A percentile compares a stretch with the other conserved stretches of the same genome.
Evolutionary conservation across 2,113 vertebrate species (phyloP).

Genomic region (Urocolius indicus): DNA sequence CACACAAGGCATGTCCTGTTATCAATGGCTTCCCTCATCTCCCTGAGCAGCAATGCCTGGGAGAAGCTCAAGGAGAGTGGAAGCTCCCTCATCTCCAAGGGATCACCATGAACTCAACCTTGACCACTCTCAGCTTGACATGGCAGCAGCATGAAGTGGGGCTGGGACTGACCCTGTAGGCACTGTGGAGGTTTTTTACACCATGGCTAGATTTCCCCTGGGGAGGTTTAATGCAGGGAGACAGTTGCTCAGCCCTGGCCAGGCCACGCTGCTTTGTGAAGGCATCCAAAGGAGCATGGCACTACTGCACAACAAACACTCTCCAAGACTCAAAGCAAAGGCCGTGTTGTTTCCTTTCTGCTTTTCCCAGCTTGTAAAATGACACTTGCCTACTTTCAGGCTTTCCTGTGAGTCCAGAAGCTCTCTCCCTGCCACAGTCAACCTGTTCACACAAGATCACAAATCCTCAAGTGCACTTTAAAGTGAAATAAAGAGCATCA

Average conservation of each 20-base stretch:
- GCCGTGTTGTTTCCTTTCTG: background rate
- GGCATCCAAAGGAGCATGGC: background rate
- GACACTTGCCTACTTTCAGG: background rate
- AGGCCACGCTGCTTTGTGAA: rapidly evolving
- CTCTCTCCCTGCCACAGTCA: background rate
- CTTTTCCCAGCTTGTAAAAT: background rate
- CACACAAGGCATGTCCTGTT: background rate
- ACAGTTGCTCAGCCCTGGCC: background rate
- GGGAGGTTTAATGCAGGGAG: background rate
- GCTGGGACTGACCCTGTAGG: background rate
- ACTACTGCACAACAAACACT: background rate
- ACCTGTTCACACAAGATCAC: background rate
- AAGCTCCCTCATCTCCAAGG: rapidly evolving
- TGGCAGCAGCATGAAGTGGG: rapidly evolving
- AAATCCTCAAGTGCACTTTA: background rate
- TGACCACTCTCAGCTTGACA: background rate
- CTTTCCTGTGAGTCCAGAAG: background rate
- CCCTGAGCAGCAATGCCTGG: background rate
- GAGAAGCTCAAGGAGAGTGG: background rate
- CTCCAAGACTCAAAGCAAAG: background rate
- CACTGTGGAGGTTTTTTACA: background rate
- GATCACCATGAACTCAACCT: background rate
- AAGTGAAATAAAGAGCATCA: background rate
- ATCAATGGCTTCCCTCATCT: background rate
- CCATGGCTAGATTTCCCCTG: background rate